Percentiles rank a stretch among this genome's conserved stretches.
These are phyloP conservation scores for Bubo blakistoni DNA, from an alignment of 2,113 vertebrate genomes.

Conservation along the genomic window DNA sequence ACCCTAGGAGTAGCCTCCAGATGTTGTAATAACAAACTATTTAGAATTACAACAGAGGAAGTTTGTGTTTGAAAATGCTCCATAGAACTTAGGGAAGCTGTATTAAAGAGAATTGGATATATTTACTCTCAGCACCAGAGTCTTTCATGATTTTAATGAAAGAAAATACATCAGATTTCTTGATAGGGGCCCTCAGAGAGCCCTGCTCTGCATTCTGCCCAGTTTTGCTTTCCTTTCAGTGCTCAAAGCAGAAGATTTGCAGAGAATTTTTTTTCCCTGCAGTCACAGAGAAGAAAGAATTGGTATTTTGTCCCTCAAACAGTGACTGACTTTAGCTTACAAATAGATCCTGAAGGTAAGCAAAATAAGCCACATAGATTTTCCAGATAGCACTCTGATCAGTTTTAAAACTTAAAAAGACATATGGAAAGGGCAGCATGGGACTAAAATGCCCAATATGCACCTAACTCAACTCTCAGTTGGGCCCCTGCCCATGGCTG, in stretches of 20 bases:
- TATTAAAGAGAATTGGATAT: not conserved
- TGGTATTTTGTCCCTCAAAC: not conserved
- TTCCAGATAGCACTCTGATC: not conserved
- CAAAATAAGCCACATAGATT: not conserved
- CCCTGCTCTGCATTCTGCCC: not conserved
- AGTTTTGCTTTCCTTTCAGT: not conserved
- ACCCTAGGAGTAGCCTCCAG: not conserved
- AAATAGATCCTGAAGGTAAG: not conserved
- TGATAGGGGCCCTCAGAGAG: not conserved
- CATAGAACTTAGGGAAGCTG: not conserved
- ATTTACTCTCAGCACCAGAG: not conserved
- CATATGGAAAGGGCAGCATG: not conserved
- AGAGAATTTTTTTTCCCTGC: not conserved
- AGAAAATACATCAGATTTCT: slow-evolving; percentile 6
- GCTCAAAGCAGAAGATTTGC: not conserved
- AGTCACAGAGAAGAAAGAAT: not conserved
- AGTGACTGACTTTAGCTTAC: not conserved
- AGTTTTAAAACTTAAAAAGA: not conserved
- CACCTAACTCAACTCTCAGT: not conserved
- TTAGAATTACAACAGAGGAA: not conserved
- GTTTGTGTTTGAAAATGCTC: not conserved
- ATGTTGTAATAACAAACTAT: not conserved
- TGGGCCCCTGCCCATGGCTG: not conserved
- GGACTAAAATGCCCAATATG: not conserved
- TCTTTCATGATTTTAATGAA: slow-evolving; percentile 20